A percentile compares a stretch with the other conserved stretches of the same genome.
Conservation (phyloP, 2,797 vertebrate genomes). For the Novumbra hubbsi region DNA sequence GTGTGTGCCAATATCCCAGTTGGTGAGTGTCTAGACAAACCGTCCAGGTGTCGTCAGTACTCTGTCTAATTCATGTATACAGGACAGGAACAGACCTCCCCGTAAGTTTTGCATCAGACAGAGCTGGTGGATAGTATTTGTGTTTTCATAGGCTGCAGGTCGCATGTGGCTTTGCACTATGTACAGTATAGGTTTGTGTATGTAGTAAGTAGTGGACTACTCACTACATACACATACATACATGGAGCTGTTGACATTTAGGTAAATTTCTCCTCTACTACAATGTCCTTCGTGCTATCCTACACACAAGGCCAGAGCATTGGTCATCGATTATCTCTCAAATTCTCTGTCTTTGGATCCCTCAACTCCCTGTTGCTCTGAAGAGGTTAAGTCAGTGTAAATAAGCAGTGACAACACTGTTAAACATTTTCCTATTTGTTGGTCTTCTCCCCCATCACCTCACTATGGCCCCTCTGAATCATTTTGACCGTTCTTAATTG, state of each 20-base stretch:
- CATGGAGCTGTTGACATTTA: background rate
- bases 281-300: background rate
- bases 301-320: background rate
- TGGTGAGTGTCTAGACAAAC: conserved; percentile 53
- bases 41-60: background rate
- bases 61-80: background rate
- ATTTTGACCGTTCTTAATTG: background rate
- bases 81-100: background rate
- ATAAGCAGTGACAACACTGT: conserved; percentile 49
- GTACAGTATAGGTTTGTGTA: background rate
- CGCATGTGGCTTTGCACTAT: background rate
- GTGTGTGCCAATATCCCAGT: background rate
- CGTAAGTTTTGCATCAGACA: background rate
- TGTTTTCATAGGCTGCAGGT: background rate
- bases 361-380: background rate
- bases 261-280: background rate
- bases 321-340: conserved; percentile 6
- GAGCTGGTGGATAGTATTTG: background rate
- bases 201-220: background rate
- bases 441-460: conserved; percentile 30
- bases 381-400: conserved; percentile 24
- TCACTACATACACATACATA: no score
- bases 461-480: conserved; percentile 3
- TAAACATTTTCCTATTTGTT: conserved; percentile 55
- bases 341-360: background rate